Evolutionary conservation across 2,888 invertebrate genomes (phyloP).

Genomic region (Hyles lineata): DNA sequence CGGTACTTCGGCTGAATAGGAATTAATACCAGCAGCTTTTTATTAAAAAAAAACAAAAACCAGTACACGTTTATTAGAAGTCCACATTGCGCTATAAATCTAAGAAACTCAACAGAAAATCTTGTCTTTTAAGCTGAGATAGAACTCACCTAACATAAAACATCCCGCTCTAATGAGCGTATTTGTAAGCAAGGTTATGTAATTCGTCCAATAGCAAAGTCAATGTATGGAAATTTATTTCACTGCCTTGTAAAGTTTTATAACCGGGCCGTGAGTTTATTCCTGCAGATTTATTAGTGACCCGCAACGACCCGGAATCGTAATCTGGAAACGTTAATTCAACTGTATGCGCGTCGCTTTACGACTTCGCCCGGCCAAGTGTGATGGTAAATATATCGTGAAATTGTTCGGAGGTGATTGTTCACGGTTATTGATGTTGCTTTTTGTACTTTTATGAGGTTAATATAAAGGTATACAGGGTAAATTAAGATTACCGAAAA

Average conservation of each 20-base stretch:
- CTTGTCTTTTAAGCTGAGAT: too few relatives aligned
- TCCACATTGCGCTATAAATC: too few relatives aligned
- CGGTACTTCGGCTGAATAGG: background rate
- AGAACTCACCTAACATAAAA: too few relatives aligned
- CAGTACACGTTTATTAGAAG: too few relatives aligned
- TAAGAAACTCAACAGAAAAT: too few relatives aligned
- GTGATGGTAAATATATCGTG: constrained; percentile 16
- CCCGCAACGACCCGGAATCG: constrained; percentile 61
- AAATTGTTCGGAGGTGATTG: background rate
- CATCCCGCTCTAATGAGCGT: constrained; percentile 38
- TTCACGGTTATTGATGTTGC: constrained; percentile 1
- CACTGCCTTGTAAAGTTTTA: constrained; percentile 62
- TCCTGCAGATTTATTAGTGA: constrained; percentile 66
- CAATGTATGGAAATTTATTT: constrained; percentile 63
- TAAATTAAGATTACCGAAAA: too few relatives aligned
- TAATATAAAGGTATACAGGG: too few relatives aligned
- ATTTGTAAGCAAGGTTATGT: constrained; percentile 44
- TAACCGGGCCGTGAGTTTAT: constrained; percentile 60
- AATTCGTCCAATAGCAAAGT: constrained; percentile 37
- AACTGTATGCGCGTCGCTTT: constrained; percentile 64
- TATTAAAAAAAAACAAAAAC: too few relatives aligned
- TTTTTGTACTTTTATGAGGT: background rate
- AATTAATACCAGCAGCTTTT: too few relatives aligned
- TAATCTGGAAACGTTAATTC: constrained; percentile 68
- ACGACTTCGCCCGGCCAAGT: constrained; percentile 46